These are phyloP conservation scores for Holotrichia oblita DNA, from an alignment of 1,140 invertebrate species.

Conservation along the genomic window DNA sequence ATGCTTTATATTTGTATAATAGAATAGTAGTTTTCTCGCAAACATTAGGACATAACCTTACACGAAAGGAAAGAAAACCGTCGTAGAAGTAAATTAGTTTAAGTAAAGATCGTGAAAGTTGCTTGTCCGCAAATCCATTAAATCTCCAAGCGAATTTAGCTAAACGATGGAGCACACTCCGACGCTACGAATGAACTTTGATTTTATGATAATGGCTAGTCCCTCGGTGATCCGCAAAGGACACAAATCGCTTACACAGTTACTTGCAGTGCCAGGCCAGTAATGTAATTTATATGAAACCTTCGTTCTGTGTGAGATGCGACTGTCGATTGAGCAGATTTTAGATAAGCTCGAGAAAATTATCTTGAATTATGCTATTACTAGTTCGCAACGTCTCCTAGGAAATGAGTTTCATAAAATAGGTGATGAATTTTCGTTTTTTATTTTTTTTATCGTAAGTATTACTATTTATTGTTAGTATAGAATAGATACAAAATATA, in stretches of 20 bases:
- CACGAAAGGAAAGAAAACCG: neutral
- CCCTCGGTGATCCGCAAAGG: slow-evolving; percentile 41
- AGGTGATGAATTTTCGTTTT: too few relatives aligned
- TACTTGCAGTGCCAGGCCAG: slow-evolving; percentile 39
- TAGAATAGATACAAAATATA: too few relatives aligned
- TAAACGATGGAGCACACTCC: slow-evolving; percentile 38
- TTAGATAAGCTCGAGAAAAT: neutral
- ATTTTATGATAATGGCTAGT: slow-evolving; percentile 50
- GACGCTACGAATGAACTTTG: slow-evolving; percentile 37
- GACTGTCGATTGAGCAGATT: neutral
- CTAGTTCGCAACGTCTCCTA: neutral
- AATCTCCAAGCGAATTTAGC: slow-evolving; percentile 37
- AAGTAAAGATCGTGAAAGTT: slow-evolving; percentile 26
- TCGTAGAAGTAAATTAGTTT: slow-evolving; percentile 33
- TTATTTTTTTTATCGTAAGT: too few relatives aligned
- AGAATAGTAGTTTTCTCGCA: too few relatives aligned
- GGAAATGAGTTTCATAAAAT: too few relatives aligned
- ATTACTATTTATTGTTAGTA: too few relatives aligned
- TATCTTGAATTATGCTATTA: neutral
- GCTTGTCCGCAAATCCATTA: slow-evolving; percentile 32
- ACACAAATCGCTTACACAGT: slow-evolving; percentile 44
- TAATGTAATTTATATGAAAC: slow-evolving; percentile 36
- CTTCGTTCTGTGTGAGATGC: slow-evolving; percentile 22
- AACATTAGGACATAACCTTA: neutral
- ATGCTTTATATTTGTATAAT: too few relatives aligned